Base-by-base conservation (phyloP, 2,888 invertebrate genomes). In the Globia sparganii region DNA sequence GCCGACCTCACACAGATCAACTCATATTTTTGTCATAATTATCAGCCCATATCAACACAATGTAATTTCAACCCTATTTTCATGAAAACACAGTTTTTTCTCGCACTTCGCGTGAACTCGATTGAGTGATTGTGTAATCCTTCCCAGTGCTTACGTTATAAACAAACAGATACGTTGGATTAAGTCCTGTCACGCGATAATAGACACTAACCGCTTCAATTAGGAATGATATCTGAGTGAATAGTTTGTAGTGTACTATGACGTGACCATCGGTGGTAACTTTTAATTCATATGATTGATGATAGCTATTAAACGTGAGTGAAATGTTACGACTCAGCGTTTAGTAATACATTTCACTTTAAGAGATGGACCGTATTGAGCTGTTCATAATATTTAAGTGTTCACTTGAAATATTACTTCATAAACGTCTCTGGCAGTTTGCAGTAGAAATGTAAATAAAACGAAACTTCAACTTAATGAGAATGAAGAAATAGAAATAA, bases 11-110 rank as follows among this genome's bases (percentile, higher is more conserved):
- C 62, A 72, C 76, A 84, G 78, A 83, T 84, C 85, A 80, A 82
- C 84, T 87, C 78, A 88, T 88, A 88, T 83, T 89, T 87, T 86
- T 84, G 80, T 83, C 86, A 84, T 80, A 81, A 82, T 88, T 83
- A 85, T 75, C 77, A 64, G 65, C 67, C 31, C 56, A 59, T 56
- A 53, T 37, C 21, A 25, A 61, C 34, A 68, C 80, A 75, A 49
- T 61, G 18, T 25, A 86, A 78, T 58, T 49, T 78, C 74, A 71
- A 82, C 86, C 66, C 59, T 87, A 72, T 59, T 2, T 11, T 11
- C 28, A 69, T 0, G 1, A 11, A 0, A 0, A 64, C 70, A 81
- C 25, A 61, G 69, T 53, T 67, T 31, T 69, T 53, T 62, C 67
- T 77, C n/a, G 58, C 43, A 67, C 34, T 28, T 58, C n/a, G 13